phyloP scores from a whole-genome alignment of 2,797 vertebrate species.

The Macropus fuliginosus region DNA sequence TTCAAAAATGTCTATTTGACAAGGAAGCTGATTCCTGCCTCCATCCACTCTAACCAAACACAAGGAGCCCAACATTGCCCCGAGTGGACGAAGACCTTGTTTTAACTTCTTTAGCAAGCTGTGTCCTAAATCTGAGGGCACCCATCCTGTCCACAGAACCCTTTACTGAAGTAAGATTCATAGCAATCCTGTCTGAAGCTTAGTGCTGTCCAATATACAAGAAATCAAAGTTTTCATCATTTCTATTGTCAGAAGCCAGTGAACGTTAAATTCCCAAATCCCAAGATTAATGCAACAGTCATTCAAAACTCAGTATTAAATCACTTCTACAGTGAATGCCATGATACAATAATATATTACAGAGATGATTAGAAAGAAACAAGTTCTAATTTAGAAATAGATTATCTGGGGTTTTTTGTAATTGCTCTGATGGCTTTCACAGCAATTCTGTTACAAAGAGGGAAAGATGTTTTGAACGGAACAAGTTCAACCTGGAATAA shows the following conservation, averaged over 20 bases:
- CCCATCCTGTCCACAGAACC: constrained; percentile 15
- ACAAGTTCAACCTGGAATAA: constrained; percentile 38
- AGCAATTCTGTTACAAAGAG: constrained; percentile 64
- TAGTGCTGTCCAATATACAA: constrained; percentile 59
- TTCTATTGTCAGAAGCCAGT: constrained; percentile 68
- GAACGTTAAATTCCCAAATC: constrained; percentile 61
- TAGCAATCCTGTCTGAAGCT: background rate
- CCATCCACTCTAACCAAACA: background rate
- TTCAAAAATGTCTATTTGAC: constrained; percentile 3
- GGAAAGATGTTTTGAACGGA: constrained; percentile 11
- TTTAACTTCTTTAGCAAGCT: constrained; percentile 9
- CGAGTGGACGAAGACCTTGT: constrained; percentile 44
- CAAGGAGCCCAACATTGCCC: constrained; percentile 55
- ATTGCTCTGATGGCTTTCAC: constrained; percentile 34
- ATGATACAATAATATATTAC: constrained; percentile 65
- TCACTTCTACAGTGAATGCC: constrained; percentile 52
- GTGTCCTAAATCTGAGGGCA: background rate
- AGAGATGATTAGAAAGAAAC: constrained; percentile 73
- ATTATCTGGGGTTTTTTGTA: constrained; percentile 35
- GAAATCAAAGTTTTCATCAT: constrained; percentile 73
- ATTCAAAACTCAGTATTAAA: constrained; percentile 69
- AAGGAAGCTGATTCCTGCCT: constrained; percentile 14
- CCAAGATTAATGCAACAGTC: constrained; percentile 72
- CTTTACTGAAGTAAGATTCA: constrained; percentile 55
- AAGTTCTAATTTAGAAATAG: constrained; percentile 64